Conservation (phyloP, 2,113 vertebrate species). For the Oreochromis niloticus region DNA sequence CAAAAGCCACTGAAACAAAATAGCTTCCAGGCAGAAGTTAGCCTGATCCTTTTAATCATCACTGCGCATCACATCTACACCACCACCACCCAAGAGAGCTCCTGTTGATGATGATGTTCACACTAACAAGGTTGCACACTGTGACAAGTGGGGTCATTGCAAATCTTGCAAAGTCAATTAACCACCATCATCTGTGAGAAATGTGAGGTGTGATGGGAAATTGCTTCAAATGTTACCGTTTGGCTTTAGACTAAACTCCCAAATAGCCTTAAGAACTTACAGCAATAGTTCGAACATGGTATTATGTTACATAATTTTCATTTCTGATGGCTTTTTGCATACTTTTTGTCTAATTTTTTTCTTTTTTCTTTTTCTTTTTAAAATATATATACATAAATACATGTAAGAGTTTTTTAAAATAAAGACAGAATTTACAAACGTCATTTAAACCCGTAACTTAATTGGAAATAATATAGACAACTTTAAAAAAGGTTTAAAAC, state of each 20-base stretch:
- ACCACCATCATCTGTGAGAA: not conserved
- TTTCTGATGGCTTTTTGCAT: not conserved
- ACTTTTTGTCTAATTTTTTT: not conserved
- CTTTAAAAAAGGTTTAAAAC: not conserved
- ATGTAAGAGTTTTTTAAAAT: fast-evolving
- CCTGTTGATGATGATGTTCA: not conserved
- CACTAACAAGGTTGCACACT: not conserved
- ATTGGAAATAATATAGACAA: not conserved
- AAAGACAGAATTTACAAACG: not conserved
- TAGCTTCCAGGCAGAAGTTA: not conserved
- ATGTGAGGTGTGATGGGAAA: not conserved
- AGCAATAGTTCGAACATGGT: not conserved
- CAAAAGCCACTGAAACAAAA: not conserved
- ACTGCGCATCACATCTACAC: not conserved
- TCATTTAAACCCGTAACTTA: not conserved
- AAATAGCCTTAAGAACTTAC: not conserved
- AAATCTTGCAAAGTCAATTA: not conserved
- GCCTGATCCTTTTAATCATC: not conserved
- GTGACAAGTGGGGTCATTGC: not conserved
- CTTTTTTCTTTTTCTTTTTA: fast-evolving
- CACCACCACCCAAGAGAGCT: not conserved
- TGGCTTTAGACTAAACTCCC: not conserved
- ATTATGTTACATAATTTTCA: not conserved
- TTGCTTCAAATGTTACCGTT: not conserved
- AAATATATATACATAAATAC: not conserved